Conservation (phyloP, 2,113 vertebrate species). For the Tragelaphus buxtoni region DNA sequence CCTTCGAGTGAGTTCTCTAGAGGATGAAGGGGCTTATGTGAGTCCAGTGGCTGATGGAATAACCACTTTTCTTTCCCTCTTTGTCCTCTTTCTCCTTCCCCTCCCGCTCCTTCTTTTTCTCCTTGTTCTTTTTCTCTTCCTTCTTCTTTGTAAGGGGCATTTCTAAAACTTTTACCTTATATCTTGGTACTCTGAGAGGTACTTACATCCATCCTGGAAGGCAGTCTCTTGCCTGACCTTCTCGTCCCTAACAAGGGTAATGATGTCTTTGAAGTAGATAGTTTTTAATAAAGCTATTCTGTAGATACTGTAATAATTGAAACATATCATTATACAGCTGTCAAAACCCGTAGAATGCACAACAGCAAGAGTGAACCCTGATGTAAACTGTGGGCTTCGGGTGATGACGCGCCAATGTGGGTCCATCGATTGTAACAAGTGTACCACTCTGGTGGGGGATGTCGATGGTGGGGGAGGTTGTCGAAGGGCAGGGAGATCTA, state of each 20-base stretch:
- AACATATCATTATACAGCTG: neutral
- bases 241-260: neutral
- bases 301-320: neutral
- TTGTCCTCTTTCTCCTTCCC: neutral
- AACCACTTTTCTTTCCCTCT: neutral
- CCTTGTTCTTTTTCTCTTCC: neutral
- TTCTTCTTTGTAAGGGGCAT: neutral
- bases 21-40: neutral
- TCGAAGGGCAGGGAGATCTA: rapidly evolving
- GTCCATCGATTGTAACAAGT: rapidly evolving
- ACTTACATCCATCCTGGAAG: neutral
- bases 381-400: neutral
- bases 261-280: neutral
- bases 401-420: rapidly evolving
- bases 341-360: neutral
- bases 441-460: rapidly evolving
- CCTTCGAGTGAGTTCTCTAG: neutral
- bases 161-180: neutral
- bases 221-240: neutral
- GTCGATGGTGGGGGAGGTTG: neutral
- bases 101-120: neutral
- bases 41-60: neutral
- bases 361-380: too few relatives aligned
- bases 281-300: neutral
- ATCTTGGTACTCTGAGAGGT: neutral